Conservation (phyloP, 1,140 invertebrate genomes). For the Drosophila suzukii region DNA sequence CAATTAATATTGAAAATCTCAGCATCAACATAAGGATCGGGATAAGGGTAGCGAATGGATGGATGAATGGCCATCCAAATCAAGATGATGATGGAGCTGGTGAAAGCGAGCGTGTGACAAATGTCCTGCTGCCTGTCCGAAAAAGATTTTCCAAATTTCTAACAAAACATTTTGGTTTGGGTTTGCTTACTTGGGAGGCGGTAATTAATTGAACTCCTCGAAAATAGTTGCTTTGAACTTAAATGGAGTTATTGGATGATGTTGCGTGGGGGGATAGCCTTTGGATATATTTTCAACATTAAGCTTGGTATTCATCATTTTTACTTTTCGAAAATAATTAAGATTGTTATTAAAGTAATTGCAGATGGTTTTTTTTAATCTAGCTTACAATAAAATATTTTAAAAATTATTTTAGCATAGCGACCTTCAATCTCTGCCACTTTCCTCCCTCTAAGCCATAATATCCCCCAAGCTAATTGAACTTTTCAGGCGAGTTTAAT, state of each 20-base stretch:
- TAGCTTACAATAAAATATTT: not conserved
- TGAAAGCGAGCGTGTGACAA: slow-evolving; percentile 80
- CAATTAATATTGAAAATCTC: slow-evolving; percentile 79
- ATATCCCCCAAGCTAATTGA: slow-evolving; percentile 42
- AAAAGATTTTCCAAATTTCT: slow-evolving; percentile 70
- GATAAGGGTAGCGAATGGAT: slow-evolving; percentile 45
- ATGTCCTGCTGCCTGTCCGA: slow-evolving; percentile 56
- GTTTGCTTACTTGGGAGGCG: not conserved
- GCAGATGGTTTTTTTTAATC: no score
- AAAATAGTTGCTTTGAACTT: slow-evolving; percentile 36
- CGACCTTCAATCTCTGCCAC: not conserved
- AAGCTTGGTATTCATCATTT: not conserved
- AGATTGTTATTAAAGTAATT: no score
- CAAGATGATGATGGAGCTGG: slow-evolving; percentile 70
- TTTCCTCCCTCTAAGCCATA: not conserved
- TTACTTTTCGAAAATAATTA: not conserved
- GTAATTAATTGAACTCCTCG: slow-evolving; percentile 66
- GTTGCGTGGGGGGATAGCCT: not conserved
- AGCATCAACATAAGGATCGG: slow-evolving; percentile 32
- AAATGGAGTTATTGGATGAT: slow-evolving; percentile 4
- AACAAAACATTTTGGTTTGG: slow-evolving; percentile 45
- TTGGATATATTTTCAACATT: not conserved
- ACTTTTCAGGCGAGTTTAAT: slow-evolving; percentile 53
- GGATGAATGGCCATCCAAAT: slow-evolving; percentile 47
- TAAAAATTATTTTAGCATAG: not conserved